phyloP scores from a whole-genome alignment of 2,797 vertebrate genomes.

The Toxotes lorentzi region DNA sequence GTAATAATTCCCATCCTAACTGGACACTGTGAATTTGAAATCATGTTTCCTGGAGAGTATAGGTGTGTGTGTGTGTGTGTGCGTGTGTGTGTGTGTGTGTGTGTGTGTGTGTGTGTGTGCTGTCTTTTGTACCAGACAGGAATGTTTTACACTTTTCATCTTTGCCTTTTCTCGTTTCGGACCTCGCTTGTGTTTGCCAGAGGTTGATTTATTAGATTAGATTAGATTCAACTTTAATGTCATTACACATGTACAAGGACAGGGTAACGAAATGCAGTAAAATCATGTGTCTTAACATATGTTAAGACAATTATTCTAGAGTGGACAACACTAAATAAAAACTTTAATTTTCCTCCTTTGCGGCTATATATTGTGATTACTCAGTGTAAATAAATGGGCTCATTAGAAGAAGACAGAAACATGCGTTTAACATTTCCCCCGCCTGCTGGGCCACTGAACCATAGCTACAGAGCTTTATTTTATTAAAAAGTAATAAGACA shows the following conservation, averaged over 20 bases:
- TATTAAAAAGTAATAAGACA: slow-evolving; percentile 58
- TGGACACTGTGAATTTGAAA: slow-evolving; percentile 42
- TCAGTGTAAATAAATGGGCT: slow-evolving; percentile 54
- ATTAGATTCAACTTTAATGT: too few relatives aligned
- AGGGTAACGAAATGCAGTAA: too few relatives aligned
- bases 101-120: slow-evolving; percentile 4
- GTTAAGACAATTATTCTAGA: slow-evolving; percentile 2
- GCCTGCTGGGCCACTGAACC: slow-evolving; percentile 49
- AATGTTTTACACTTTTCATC: neutral
- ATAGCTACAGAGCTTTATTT: slow-evolving; percentile 55
- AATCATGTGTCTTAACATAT: slow-evolving; percentile 4
- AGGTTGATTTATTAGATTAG: neutral
- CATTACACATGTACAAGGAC: too few relatives aligned
- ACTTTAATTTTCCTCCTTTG: neutral
- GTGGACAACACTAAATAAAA: neutral
- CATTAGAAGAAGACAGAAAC: slow-evolving; percentile 66
- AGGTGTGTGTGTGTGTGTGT: slow-evolving; percentile 5
- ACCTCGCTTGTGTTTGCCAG: neutral
- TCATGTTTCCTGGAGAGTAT: slow-evolving; percentile 23
- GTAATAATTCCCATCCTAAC: slow-evolving; percentile 59
- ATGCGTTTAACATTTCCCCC: slow-evolving; percentile 45
- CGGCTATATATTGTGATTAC: slow-evolving; percentile 26
- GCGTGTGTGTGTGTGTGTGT: slow-evolving; percentile 1
- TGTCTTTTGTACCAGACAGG: neutral
- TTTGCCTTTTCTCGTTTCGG: neutral